Base-by-base conservation (phyloP, 2,888 invertebrate genomes). In the Achlya flavicornis region DNA sequence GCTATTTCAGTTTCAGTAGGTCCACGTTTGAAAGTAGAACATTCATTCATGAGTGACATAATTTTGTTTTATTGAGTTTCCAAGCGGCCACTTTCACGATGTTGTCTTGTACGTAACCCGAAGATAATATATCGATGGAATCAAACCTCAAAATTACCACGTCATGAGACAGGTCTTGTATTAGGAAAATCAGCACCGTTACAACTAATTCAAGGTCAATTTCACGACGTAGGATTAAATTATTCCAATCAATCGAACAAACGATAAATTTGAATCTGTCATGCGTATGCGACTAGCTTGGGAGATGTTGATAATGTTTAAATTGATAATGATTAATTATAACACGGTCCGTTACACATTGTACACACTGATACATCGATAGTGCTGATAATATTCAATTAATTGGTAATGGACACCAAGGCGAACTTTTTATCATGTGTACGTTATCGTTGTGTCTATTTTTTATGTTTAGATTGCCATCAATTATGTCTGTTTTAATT, bases 211-310 rank as follows among this genome's bases (percentile, higher is more conserved):
- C 43, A 58, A 57, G 58, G 41, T 35, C 35, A 58, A 16, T 58
- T 58, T 35, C 14, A 58, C 35, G 14, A 41, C 19, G 26, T 26
- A 73, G 74, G 75, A 79, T 81, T 72, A 73, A 81, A 83, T 80
- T 78, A 79, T 83, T 82, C 80, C 81, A 71, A 80, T 77, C 80
- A 80, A 83, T 80, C 78, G 79, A 78, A 78, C 81, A 79, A 76
- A 76, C 76, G 84, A 85, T 83, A 78, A 78, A 83, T 83, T 81
- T 76, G 75, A 83, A 83, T 81, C 76, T 78, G 81, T 81, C 78
- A 77, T 19, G 48, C 41, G 12, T 78, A 77, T 19, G 53, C 53
- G 63, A 64, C 63, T 63, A 68, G 70, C 63, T 19, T 19, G 53
- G 64, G 62, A 79, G 76, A 78, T 76, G 79, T 79, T 75, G 85